Evolutionary conservation across 2,113 vertebrate species (phyloP), one percentile per base, ranked within the genome.

Genomic region (Eubucco bourcierii): DNA sequence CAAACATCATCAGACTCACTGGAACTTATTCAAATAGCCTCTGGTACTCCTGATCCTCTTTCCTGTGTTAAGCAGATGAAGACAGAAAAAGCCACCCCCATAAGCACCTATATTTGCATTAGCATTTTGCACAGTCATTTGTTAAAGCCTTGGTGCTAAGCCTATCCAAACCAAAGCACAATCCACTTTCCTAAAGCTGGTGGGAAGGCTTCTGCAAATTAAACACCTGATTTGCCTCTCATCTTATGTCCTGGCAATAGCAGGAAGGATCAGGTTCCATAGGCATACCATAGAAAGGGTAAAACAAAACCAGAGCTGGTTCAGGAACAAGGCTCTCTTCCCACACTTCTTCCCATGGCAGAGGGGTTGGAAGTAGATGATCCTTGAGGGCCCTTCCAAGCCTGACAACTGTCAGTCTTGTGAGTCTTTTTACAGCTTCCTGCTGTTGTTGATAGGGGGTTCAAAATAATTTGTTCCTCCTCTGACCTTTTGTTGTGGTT

Each of bases 31-130:
- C 91, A 96, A 96, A 97, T 71, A 67, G 46, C 73, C 74, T 41
- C 67, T 39, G 59, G 47, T 80, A 46, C 63, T 88, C 68, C 68
- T 39, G 59, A 34, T 80, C 39, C 63, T 89, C 70, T 95, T 82
- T 67, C 63, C 27, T 79, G 44, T 28, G 16, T 81, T 83, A 79
- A 79, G 59, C 80, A 87, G 55, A 73, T 55, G 68, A 88, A 77
- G 67, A 71, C 13, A 55, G 39, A 76, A 90, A 84, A 21, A 76
- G 89, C 73, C 89, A 81, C 75, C 47, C 28, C 28, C 16, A 33
- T 29, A 41, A 87, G 61, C 31, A 82, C 39, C 33, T 84, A 4
- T 92, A 96, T 97, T 97, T 97, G 91, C 94, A 88, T 95, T 61
- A 81, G 66, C 23, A 29, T 88, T 95, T 92, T 94, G 72, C 65